phyloP scores from a whole-genome alignment of 2,113 vertebrate species.

The Boulengeromyrus knoepffleri region DNA sequence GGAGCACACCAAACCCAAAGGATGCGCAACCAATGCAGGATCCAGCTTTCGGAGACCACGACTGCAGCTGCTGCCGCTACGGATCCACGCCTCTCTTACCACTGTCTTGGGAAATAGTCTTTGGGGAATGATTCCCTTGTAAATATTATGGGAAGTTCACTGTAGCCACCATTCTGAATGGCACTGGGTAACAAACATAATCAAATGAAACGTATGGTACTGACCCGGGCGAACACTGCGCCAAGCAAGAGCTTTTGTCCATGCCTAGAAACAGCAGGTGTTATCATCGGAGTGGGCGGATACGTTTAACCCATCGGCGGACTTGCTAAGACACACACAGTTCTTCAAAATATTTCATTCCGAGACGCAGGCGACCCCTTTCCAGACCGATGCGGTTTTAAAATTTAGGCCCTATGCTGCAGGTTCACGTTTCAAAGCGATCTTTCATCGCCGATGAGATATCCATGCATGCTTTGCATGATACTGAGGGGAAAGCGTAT shows the following conservation, averaged over 20 bases:
- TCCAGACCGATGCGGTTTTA: background rate
- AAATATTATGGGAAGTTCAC: constrained; percentile 22
- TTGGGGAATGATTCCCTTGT: background rate
- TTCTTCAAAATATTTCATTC: background rate
- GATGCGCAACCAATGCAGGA: constrained; percentile 9
- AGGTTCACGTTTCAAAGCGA: background rate
- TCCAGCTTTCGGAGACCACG: background rate
- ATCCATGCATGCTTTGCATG: background rate
- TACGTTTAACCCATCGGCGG: background rate
- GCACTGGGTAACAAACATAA: background rate
- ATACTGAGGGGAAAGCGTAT: background rate
- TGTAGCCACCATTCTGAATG: background rate
- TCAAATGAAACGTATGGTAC: background rate
- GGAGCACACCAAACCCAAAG: constrained; percentile 4
- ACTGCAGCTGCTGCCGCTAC: constrained; percentile 26
- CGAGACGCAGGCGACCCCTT: background rate
- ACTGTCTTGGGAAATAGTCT: constrained; percentile 7
- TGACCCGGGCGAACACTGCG: constrained; percentile 6
- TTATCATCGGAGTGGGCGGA: background rate
- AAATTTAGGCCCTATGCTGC: background rate
- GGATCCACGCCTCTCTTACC: constrained; percentile 28
- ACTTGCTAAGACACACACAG: constrained; percentile 4
- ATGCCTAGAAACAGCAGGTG: background rate
- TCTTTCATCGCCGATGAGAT: background rate
- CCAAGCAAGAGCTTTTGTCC: background rate